Conservation (phyloP, 2,888 invertebrate genomes). For the Microctonus hyperodae region DNA sequence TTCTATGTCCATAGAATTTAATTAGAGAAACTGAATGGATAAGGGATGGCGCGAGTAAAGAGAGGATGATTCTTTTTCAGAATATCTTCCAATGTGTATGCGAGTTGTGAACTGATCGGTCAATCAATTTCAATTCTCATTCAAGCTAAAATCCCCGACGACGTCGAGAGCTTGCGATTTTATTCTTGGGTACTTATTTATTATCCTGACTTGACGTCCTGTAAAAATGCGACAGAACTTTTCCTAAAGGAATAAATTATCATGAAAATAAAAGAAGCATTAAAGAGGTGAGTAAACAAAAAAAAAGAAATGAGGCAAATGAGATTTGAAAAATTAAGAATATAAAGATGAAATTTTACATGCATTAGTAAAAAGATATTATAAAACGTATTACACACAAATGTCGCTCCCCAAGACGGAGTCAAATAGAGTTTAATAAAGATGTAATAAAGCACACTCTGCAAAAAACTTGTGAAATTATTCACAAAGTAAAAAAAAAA, state of each 20-base stretch:
- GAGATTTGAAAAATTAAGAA: slow-evolving; percentile 1
- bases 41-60: slow-evolving; percentile 9
- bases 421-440: slow-evolving; percentile 15
- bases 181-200: slow-evolving; percentile 9
- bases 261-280: not conserved
- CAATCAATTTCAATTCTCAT: slow-evolving; percentile 44
- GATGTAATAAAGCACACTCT: slow-evolving; percentile 20
- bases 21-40: slow-evolving; percentile 32
- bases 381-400: slow-evolving; percentile 8
- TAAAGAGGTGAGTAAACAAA: not conserved
- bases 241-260: slow-evolving; percentile 27
- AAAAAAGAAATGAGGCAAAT: not conserved
- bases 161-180: slow-evolving; percentile 13
- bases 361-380: no score
- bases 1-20: slow-evolving; percentile 40
- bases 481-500: slow-evolving; percentile 16
- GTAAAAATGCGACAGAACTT: slow-evolving; percentile 40
- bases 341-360: slow-evolving; percentile 16
- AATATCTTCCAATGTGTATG: slow-evolving; percentile 25
- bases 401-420: slow-evolving; percentile 19
- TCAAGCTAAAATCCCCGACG: slow-evolving; percentile 26
- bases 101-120: slow-evolving; percentile 40
- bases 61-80: slow-evolving; percentile 27
- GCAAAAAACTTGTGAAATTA: slow-evolving; percentile 17
- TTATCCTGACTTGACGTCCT: not conserved